Percentiles rank a stretch among this genome's conserved stretches.
Conservation (phyloP, 2,113 vertebrate genomes). For the Ramphastos sulfuratus region DNA sequence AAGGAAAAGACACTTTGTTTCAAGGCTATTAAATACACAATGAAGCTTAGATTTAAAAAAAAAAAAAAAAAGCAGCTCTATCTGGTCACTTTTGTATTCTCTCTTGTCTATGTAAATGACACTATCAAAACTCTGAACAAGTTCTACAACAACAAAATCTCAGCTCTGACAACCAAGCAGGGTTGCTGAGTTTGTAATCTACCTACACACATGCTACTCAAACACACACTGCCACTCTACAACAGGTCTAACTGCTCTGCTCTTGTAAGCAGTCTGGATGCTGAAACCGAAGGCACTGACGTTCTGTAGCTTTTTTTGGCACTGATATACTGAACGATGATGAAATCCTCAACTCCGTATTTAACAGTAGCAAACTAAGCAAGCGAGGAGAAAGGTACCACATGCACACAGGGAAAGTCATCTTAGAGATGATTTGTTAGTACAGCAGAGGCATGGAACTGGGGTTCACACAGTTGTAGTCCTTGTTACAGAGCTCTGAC, state of each 20-base stretch:
- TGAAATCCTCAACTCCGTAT: neutral
- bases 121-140: slow-evolving; percentile 43
- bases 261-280: neutral
- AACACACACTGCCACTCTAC: neutral
- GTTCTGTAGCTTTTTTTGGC: neutral
- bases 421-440: neutral
- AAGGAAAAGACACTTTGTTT: slow-evolving; percentile 62
- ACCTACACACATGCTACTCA: slow-evolving; percentile 1
- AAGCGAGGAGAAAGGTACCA: neutral
- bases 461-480: slow-evolving; percentile 31
- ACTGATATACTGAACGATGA: neutral
- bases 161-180: slow-evolving; percentile 32
- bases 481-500: slow-evolving; percentile 54
- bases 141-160: slow-evolving; percentile 48
- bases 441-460: neutral
- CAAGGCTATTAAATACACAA: neutral
- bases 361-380: neutral
- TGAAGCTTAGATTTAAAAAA: neutral
- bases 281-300: neutral
- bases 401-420: slow-evolving; percentile 23
- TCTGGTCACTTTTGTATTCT: neutral
- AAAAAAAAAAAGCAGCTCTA: neutral
- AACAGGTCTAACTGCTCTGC: neutral
- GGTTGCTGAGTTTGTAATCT: neutral
- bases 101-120: neutral